Evolutionary conservation across 2,888 invertebrate species (phyloP).

Genomic region (Drosophila koepferae): DNA sequence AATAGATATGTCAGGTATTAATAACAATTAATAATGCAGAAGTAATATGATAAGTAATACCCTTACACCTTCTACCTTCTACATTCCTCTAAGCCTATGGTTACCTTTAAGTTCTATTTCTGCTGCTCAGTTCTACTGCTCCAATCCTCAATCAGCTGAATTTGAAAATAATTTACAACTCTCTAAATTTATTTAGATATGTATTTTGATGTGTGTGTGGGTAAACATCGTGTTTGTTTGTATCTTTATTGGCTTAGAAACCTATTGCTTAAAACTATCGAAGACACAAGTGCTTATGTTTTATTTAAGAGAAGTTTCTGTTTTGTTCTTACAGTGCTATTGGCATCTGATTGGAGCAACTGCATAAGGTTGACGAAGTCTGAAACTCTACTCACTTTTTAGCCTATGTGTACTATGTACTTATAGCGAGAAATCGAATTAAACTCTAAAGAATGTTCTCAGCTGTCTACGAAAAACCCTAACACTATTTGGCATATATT

Average conservation of each 20-base stretch:
- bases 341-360: slow-evolving; percentile 5
- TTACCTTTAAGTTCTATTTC: slow-evolving; percentile 4
- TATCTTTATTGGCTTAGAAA: slow-evolving; percentile 29
- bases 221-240: not conserved
- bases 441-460: not conserved
- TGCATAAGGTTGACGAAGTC: slow-evolving; percentile 1
- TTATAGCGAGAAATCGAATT: not conserved
- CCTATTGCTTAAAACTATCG: slow-evolving; percentile 24
- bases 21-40: not conserved
- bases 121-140: slow-evolving; percentile 8
- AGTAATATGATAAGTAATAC: not conserved
- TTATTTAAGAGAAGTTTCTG: slow-evolving; percentile 3
- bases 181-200: not conserved
- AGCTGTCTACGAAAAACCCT: not conserved
- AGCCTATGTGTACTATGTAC: no score
- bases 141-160: not conserved
- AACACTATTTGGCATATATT: not conserved
- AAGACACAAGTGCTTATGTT: slow-evolving; percentile 25
- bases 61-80: slow-evolving; percentile 1
- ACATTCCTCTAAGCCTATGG: slow-evolving; percentile 3
- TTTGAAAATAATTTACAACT: not conserved
- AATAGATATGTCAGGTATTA: not conserved
- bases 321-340: not conserved
- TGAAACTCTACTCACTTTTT: not conserved
- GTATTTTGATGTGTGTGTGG: not conserved